Evolutionary conservation across 2,888 invertebrate species (phyloP).

Genomic region (Leptarthrus brevirostris): DNA sequence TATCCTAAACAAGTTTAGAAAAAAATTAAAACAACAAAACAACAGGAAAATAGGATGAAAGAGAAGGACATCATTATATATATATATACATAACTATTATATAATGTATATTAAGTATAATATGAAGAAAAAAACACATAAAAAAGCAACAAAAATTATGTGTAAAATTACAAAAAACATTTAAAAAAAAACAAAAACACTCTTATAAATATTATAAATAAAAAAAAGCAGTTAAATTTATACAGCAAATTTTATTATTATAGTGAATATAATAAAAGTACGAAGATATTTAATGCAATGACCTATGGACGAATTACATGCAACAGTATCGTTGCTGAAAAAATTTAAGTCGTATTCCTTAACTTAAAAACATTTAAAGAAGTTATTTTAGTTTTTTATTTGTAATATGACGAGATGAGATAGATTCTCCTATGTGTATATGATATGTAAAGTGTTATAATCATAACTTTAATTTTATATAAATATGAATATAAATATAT

Average conservation of each 20-base stretch:
- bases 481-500: neutral
- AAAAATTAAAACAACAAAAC: neutral
- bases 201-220: constrained; percentile 38
- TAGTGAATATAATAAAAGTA: constrained; percentile 36
- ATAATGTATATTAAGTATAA: constrained; percentile 22
- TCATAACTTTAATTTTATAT: constrained; percentile 44
- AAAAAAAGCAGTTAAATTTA: constrained; percentile 45
- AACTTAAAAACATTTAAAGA: constrained; percentile 24
- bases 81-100: constrained; percentile 3
- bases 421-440: constrained; percentile 43
- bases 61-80: constrained; percentile 27
- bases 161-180: constrained; percentile 37
- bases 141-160: constrained; percentile 32
- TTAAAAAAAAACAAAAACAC: neutral
- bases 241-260: constrained; percentile 37
- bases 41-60: constrained; percentile 2
- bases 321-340: constrained; percentile 10
- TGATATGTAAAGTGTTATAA: constrained; percentile 45
- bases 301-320: constrained; percentile 39
- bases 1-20: constrained; percentile 2
- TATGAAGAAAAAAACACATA: constrained; percentile 27
- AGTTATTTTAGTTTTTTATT: constrained; percentile 40
- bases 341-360: constrained; percentile 31
- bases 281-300: constrained; percentile 41
- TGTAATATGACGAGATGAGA: constrained; percentile 36